These are phyloP conservation scores for Drosophila birchii DNA, from an alignment of 2,888 invertebrate species.

Conservation along the genomic window DNA sequence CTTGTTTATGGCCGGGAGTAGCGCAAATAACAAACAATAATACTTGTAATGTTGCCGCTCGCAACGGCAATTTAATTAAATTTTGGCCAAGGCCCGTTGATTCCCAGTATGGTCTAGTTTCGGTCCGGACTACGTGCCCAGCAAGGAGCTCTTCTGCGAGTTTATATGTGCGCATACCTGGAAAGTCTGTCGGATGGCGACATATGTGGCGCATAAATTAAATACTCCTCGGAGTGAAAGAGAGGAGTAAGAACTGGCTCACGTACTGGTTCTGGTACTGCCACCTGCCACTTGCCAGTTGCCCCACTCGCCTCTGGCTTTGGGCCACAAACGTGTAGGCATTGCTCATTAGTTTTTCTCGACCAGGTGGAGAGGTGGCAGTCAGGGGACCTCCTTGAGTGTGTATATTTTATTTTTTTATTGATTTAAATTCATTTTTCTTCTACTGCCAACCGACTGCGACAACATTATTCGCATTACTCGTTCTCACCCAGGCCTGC, in stretches of 20 bases:
- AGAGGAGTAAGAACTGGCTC: slow-evolving; percentile 52
- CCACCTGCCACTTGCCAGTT: slow-evolving; percentile 44
- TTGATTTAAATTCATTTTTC: slow-evolving; percentile 72
- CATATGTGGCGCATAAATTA: slow-evolving; percentile 77
- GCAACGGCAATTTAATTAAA: slow-evolving; percentile 74
- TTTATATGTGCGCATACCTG: slow-evolving; percentile 25
- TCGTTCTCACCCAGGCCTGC: slow-evolving; percentile 40
- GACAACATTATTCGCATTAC: slow-evolving; percentile 48
- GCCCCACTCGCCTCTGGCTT: slow-evolving; percentile 48
- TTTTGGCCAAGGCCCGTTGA: slow-evolving; percentile 51
- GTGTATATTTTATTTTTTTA: slow-evolving; percentile 42
- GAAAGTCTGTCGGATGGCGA: slow-evolving; percentile 57
- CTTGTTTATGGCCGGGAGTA: slow-evolving; percentile 30
- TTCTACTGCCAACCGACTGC: slow-evolving; percentile 51
- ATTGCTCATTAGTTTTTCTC: slow-evolving; percentile 73
- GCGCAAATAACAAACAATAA: slow-evolving; percentile 48
- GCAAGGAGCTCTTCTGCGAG: slow-evolving; percentile 13
- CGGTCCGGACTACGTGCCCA: slow-evolving; percentile 46
- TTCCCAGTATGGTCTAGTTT: slow-evolving; percentile 18
- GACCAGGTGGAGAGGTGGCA: slow-evolving; percentile 21
- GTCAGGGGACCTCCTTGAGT: slow-evolving; percentile 29
- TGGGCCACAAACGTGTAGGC: slow-evolving; percentile 64
- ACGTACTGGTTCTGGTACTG: slow-evolving; percentile 53
- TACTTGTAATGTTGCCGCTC: slow-evolving; percentile 40
- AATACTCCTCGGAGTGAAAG: slow-evolving; percentile 69